These are phyloP conservation scores for Ammodytes marinus DNA, from an alignment of 2,113 vertebrate genomes.

Conservation along the genomic window DNA sequence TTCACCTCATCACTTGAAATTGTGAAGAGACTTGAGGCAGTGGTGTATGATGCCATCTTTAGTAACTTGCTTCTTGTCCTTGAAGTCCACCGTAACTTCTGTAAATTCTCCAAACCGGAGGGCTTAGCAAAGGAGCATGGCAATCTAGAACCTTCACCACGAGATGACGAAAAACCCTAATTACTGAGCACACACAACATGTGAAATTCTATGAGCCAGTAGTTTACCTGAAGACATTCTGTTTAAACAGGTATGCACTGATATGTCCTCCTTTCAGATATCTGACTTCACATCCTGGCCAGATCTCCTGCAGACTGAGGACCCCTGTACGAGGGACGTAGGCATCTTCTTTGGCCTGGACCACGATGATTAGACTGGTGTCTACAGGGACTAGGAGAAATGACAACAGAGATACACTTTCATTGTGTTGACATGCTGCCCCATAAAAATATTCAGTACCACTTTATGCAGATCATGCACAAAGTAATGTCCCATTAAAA, in stretches of 20 bases:
- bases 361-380: constrained; percentile 94
- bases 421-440: not conserved
- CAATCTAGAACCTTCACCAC: too few relatives aligned
- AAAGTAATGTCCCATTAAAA: too few relatives aligned
- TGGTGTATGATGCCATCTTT: too few relatives aligned
- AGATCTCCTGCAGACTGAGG: constrained; percentile 95
- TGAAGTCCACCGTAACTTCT: too few relatives aligned
- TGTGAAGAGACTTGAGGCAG: too few relatives aligned
- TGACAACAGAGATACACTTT: not conserved
- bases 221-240: constrained; percentile 94
- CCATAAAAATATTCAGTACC: not conserved
- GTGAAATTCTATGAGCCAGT: not conserved
- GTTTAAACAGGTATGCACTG: constrained; percentile 98
- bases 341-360: constrained; percentile 97
- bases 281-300: constrained; percentile 96
- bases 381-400: constrained; percentile 92
- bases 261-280: constrained; percentile 96
- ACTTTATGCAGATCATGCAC: too few relatives aligned
- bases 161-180: not conserved
- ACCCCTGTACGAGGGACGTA: constrained; percentile 97
- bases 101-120: too few relatives aligned
- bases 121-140: too few relatives aligned
- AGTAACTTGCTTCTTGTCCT: too few relatives aligned
- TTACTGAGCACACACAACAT: not conserved
- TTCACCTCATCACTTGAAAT: too few relatives aligned